A percentile compares a stretch with the other conserved stretches of the same genome.
Evolutionary conservation across 1,140 invertebrate genomes (phyloP).

Genomic region (Drosophila punjabiensis): DNA sequence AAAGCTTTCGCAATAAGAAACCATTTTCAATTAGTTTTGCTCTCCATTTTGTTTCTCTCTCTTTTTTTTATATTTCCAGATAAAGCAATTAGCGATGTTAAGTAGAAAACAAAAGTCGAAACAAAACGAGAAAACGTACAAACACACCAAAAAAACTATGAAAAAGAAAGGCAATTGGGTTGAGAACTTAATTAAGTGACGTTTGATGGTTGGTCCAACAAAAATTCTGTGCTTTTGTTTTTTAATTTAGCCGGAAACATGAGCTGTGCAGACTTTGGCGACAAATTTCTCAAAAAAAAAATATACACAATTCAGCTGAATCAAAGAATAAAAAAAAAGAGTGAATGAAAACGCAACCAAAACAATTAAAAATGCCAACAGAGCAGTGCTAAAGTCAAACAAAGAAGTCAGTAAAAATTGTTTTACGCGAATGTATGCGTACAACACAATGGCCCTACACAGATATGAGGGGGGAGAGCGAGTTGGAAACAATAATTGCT

Average conservation of each 20-base stretch:
- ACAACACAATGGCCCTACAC: conserved; percentile 12
- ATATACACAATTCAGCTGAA: conserved; percentile 21
- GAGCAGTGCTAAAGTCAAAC: conserved; percentile 74
- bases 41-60: conserved; percentile 56
- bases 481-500: conserved; percentile 46
- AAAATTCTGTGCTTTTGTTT: conserved; percentile 2
- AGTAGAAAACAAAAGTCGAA: conserved; percentile 68
- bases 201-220: conserved; percentile 5
- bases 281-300: conserved; percentile 56
- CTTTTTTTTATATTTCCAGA: conserved; percentile 28
- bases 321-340: conserved; percentile 24
- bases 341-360: conserved; percentile 49
- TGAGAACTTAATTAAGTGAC: conserved; percentile 59
- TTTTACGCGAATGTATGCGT: conserved; percentile 12
- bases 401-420: conserved; percentile 56
- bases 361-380: conserved; percentile 81
- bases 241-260: conserved; percentile 42
- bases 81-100: conserved; percentile 58
- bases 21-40: conserved; percentile 70
- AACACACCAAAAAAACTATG: conserved; percentile 12
- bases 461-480: conserved; percentile 21
- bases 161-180: conserved; percentile 58
- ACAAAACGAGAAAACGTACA: conserved; percentile 32
- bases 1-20: not conserved
- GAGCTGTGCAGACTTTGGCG: conserved; percentile 39